phyloP scores from a whole-genome alignment of 2,113 vertebrate species.

The Hemichromis elongatus region DNA sequence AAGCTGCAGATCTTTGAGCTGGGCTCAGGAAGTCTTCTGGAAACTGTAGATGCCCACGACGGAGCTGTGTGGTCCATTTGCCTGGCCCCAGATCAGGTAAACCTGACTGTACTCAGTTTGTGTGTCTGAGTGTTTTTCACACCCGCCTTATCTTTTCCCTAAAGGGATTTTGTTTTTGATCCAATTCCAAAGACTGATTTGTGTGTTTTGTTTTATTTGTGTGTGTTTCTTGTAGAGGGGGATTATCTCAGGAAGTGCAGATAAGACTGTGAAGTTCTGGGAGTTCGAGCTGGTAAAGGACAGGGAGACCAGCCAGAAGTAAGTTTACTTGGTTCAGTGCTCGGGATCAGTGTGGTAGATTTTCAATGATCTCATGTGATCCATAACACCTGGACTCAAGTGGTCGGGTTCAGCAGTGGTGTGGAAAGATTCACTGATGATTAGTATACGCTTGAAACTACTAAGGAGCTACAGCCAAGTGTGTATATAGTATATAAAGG shows the following conservation, averaged over 20 bases:
- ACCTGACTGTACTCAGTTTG: background rate
- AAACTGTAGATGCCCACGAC: slow-evolving; percentile 77
- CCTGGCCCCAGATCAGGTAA: slow-evolving; percentile 92
- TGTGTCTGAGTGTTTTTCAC: background rate
- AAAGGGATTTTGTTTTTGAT: fast-evolving
- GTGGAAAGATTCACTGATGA: too few species aligned
- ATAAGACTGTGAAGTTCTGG: slow-evolving; percentile 96
- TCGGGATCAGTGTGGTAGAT: too few species aligned
- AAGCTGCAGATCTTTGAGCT: slow-evolving; percentile 93
- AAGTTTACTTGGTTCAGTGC: background rate
- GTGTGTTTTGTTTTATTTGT: background rate
- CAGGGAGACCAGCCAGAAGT: slow-evolving; percentile 80
- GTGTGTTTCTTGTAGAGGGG: slow-evolving; percentile 74
- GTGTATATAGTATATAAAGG: background rate
- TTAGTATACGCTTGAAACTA: background rate
- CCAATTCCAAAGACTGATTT: background rate
- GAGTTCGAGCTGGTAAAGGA: slow-evolving; percentile 95
- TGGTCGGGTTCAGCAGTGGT: background rate
- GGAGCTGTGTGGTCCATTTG: slow-evolving; percentile 90
- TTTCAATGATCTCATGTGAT: background rate
- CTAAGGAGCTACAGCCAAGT: background rate
- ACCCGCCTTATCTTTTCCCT: background rate
- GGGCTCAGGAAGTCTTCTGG: slow-evolving; percentile 85
- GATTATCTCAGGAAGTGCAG: slow-evolving; percentile 89
- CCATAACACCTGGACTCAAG: background rate